Conservation (phyloP, 2,888 invertebrate species). For the Pachydiplax longipennis region DNA sequence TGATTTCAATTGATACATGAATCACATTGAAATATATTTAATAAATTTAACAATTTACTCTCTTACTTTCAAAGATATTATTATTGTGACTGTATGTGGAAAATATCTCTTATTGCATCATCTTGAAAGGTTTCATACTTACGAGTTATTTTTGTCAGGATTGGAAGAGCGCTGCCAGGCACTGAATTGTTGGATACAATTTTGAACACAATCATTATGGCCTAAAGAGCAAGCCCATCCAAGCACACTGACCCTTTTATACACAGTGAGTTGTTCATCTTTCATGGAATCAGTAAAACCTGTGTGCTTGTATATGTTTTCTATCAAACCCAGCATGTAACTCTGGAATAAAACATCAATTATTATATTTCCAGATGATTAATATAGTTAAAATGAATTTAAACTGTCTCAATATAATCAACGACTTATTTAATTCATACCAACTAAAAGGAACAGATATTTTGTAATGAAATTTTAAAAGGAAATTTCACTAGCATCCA, state of each 20-base stretch:
- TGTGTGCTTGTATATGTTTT: constrained; percentile 71
- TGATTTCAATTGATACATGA: too few relatives aligned
- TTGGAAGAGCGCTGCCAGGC: constrained; percentile 77
- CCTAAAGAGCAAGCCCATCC: constrained; percentile 80
- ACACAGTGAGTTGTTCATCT: constrained; percentile 73
- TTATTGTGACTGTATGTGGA: neutral
- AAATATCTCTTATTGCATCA: too few relatives aligned
- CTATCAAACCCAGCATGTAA: constrained; percentile 72
- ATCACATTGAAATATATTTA: too few relatives aligned
- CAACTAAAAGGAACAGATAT: too few relatives aligned
- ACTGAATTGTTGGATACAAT: constrained; percentile 74
- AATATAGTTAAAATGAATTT: too few relatives aligned
- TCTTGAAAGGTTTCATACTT: constrained; percentile 56
- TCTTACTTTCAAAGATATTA: too few relatives aligned
- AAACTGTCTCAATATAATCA: too few relatives aligned
- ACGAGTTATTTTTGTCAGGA: constrained; percentile 79
- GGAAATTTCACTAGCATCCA: neutral
- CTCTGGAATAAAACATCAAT: constrained; percentile 62
- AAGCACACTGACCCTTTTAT: constrained; percentile 75
- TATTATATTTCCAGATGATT: neutral
- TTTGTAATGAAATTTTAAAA: neutral
- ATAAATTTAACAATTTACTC: too few relatives aligned
- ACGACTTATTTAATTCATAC: too few relatives aligned
- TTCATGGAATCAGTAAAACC: constrained; percentile 71
- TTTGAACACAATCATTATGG: constrained; percentile 75